phyloP scores from a whole-genome alignment of 2,113 vertebrate genomes.

The Paraplagusia blochii region DNA sequence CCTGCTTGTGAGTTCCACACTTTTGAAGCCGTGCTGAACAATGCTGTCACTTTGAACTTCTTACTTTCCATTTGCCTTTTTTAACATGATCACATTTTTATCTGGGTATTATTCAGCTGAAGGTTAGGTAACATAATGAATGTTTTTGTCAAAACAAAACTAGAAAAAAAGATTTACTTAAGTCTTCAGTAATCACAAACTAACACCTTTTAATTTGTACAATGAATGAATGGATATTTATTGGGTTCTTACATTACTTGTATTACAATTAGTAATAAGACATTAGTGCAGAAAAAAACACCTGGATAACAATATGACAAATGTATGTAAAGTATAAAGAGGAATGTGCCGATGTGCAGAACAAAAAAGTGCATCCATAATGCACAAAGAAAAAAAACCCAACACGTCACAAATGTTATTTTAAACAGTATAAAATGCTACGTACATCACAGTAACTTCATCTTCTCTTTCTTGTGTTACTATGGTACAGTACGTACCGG shows the following conservation, averaged over 20 bases:
- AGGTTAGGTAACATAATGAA: too few relatives aligned
- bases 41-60: neutral
- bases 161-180: too few relatives aligned
- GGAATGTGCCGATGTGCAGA: conserved; percentile 1
- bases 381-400: conserved; percentile 21
- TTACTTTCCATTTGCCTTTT: too few relatives aligned
- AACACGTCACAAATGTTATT: conserved; percentile 24
- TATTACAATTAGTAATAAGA: conserved; percentile 49
- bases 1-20: neutral
- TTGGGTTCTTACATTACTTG: conserved; percentile 46
- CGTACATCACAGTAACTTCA: conserved; percentile 10
- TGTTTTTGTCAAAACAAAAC: too few relatives aligned
- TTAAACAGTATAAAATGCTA: conserved; percentile 17
- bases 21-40: neutral
- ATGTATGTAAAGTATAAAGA: conserved; percentile 6
- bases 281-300: conserved; percentile 48
- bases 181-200: neutral
- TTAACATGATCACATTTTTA: too few relatives aligned
- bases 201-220: conserved; percentile 16
- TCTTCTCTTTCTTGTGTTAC: conserved; percentile 23
- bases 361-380: conserved; percentile 15
- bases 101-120: too few relatives aligned
- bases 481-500: neutral
- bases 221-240: conserved; percentile 64
- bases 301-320: too few relatives aligned